Conservation (phyloP, 2,888 invertebrate genomes). For the Carpatolechia fugitivella region DNA sequence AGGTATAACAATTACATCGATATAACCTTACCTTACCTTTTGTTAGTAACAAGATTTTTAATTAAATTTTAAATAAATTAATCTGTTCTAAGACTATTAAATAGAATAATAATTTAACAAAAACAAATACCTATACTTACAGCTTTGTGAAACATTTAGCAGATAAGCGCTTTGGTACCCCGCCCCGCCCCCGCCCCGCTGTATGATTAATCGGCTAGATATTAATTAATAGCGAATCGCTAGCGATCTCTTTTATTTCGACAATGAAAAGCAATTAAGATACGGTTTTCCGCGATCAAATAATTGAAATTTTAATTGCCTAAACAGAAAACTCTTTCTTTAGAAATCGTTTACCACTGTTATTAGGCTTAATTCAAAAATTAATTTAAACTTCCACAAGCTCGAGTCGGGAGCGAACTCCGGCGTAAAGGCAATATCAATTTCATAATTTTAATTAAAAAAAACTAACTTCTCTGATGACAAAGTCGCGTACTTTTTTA, state of each 20-base stretch:
- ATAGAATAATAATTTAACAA: neutral
- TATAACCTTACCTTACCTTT: too few relatives aligned
- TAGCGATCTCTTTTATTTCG: conserved; percentile 42
- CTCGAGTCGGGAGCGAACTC: conserved; percentile 65
- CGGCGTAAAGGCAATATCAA: conserved; percentile 77
- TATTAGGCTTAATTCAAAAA: conserved; percentile 78
- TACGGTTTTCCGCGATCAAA: conserved; percentile 57
- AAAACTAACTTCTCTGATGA: conserved; percentile 77
- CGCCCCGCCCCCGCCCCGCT: conserved; percentile 13
- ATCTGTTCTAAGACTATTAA: too few relatives aligned
- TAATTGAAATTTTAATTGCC: conserved; percentile 71
- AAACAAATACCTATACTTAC: conserved; percentile 2
- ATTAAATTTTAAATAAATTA: too few relatives aligned
- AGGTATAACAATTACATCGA: too few relatives aligned
- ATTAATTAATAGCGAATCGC: conserved; percentile 40
- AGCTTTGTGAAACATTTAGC: conserved; percentile 6
- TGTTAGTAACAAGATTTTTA: too few relatives aligned
- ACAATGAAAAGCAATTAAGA: conserved; percentile 63
- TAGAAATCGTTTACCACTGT: conserved; percentile 73
- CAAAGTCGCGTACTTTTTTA: conserved; percentile 79
- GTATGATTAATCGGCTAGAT: conserved; percentile 29
- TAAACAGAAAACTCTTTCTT: conserved; percentile 68
- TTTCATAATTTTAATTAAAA: conserved; percentile 80
- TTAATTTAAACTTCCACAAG: conserved; percentile 79
- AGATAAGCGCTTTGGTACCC: conserved; percentile 8